Evolutionary conservation across 2,888 invertebrate genomes (phyloP).

Genomic region (Volucella zonaria): DNA sequence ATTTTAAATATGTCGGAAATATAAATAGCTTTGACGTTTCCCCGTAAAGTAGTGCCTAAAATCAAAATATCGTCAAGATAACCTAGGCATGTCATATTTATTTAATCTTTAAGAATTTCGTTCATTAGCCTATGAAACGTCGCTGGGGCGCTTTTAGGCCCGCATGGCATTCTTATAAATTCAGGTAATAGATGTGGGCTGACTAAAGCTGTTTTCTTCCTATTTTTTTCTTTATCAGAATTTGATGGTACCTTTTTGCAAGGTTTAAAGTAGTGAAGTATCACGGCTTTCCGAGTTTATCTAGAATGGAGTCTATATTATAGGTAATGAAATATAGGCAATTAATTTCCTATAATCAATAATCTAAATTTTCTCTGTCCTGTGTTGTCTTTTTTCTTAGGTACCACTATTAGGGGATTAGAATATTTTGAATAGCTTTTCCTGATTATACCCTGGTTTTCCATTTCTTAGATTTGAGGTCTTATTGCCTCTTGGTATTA

Average conservation of each 20-base stretch:
- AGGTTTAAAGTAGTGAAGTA: conserved; percentile 22
- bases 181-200: conserved; percentile 77
- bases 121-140: conserved; percentile 79
- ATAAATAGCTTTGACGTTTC: neutral
- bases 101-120: no score
- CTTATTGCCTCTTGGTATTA: conserved; percentile 37
- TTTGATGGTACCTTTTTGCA: conserved; percentile 23
- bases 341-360: conserved; percentile 28
- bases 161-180: conserved; percentile 75
- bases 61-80: conserved; percentile 77
- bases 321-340: conserved; percentile 13
- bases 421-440: conserved; percentile 64
- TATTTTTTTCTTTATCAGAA: conserved; percentile 35
- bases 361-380: conserved; percentile 32
- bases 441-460: conserved; percentile 72
- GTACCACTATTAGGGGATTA: conserved; percentile 62
- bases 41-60: neutral
- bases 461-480: conserved; percentile 57
- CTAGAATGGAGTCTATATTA: conserved; percentile 20
- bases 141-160: conserved; percentile 75
- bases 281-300: conserved; percentile 20
- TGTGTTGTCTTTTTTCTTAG: conserved; percentile 64
- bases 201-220: conserved; percentile 77
- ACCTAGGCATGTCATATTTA: conserved; percentile 34
- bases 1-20: neutral